Evolutionary conservation across 1,140 invertebrate genomes (phyloP).

Genomic region (Hyles euphorbiae): DNA sequence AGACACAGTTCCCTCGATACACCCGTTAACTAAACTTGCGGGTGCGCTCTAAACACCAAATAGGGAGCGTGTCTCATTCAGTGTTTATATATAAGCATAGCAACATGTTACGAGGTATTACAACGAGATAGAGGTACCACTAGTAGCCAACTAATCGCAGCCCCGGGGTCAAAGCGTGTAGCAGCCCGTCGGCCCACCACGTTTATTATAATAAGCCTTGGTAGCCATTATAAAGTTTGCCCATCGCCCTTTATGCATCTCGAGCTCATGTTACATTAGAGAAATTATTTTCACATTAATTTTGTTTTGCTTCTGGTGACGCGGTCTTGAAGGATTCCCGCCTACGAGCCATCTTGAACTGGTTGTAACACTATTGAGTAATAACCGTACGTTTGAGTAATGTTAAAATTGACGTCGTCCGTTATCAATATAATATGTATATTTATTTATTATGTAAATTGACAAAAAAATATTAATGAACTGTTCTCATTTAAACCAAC

Average conservation of each 20-base stretch:
- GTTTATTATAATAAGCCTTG: conserved; percentile 66
- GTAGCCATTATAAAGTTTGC: conserved; percentile 51
- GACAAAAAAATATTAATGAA: no score
- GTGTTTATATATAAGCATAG: conserved; percentile 22
- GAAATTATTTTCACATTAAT: conserved; percentile 48
- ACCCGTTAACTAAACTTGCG: background rate
- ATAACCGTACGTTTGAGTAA: no score
- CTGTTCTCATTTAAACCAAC: no score
- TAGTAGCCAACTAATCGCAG: conserved; percentile 65
- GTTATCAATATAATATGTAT: no score
- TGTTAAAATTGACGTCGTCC: no score
- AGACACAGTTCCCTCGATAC: no score
- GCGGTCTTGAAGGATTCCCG: conserved; percentile 3
- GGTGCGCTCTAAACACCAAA: background rate
- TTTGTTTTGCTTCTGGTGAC: conserved; percentile 17
- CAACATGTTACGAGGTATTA: conserved; percentile 34
- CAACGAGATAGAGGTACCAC: conserved; percentile 25
- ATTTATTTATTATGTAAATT: no score
- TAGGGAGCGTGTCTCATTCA: conserved; percentile 8
- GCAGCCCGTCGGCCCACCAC: conserved; percentile 46
- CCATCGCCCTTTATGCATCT: conserved; percentile 46
- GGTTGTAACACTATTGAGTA: no score
- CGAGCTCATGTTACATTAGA: conserved; percentile 26
- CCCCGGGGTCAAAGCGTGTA: conserved; percentile 61
- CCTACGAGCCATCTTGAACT: background rate